Conservation (phyloP, 2,888 invertebrate species). For the Anodontia alba region DNA sequence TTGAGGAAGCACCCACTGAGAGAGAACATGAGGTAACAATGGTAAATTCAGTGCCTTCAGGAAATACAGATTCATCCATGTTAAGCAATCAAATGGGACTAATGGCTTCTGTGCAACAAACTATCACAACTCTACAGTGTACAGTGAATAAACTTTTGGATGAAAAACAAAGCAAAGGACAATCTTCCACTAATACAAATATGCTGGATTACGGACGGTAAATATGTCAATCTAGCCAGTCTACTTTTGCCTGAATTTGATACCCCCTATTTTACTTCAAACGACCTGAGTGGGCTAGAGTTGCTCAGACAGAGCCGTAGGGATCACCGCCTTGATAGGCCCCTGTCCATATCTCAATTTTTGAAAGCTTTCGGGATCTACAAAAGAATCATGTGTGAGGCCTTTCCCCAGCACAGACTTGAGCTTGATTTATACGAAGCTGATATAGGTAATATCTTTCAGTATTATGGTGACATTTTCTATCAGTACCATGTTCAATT, state of each 20-base stretch:
- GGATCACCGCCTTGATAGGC: not conserved
- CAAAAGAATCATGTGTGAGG: slow-evolving; percentile 3
- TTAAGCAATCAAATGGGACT: too few relatives aligned
- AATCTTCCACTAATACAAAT: too few relatives aligned
- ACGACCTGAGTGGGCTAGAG: not conserved
- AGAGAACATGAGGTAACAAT: too few relatives aligned
- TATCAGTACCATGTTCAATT: not conserved
- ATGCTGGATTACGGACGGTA: not conserved
- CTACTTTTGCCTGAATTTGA: not conserved
- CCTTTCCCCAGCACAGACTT: not conserved
- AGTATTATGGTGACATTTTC: not conserved
- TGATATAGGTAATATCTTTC: not conserved
- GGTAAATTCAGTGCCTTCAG: too few relatives aligned
- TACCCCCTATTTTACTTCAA: not conserved
- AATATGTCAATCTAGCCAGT: not conserved
- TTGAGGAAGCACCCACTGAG: too few relatives aligned
- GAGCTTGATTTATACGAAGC: not conserved
- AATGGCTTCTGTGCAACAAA: too few relatives aligned
- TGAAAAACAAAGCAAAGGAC: too few relatives aligned
- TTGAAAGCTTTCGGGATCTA: not conserved
- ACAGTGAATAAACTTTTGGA: too few relatives aligned
- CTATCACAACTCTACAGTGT: too few relatives aligned
- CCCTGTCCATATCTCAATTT: not conserved
- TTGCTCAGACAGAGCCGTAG: not conserved
- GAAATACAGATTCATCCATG: too few relatives aligned